Evolutionary conservation across 2,113 vertebrate species (phyloP), one percentile per base, ranked within the genome.

Genomic region (Pelecanoides urinatrix): DNA sequence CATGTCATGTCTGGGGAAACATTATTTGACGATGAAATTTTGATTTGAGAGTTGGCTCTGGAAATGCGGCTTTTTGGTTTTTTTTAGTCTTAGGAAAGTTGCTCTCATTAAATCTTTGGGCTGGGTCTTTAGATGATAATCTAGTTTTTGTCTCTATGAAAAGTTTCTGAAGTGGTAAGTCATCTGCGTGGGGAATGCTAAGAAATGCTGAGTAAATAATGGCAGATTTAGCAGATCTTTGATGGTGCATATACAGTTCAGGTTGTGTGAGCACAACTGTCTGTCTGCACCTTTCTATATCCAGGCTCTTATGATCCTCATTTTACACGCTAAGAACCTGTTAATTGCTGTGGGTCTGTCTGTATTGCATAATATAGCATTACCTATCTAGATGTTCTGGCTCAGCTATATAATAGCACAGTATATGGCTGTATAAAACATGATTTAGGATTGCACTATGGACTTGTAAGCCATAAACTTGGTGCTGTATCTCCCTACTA

Each of bases 241-340:
- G n/a, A 8, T 25, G 58, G 5, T 36, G 13, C 0, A 0, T 13
- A 2, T 25, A 13, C 0, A 0, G 29, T 25, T 26, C 13, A 30
- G 38, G 16, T 3, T 32, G 23, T 32, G 53, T 12, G 47, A 62
- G 49, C 22, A 18, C 1, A 2, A 13, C 17, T 40, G 20, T 22
- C 16, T 38, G 19, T 23, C 30, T 55, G 5, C 16, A 30, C 27
- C 70, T 30, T 50, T 32, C 38, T 49, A 1, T 29, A 3, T 18
- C 6, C 10, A 27, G 10, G 29, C 52, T 70, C 38, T n/a, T 40
- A 1, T 0, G 11, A 11, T 68, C 30, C 16, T 62, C 6, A 0
- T 18, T 10, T 40, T 4, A 6, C 6, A 27, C 0, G 0, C 26
- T 44, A 17, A 21, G 38, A n/a, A 26, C 34, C 29, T 7, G 16